Conservation (phyloP, 2,797 vertebrate species). For the Cirrhinus mrigala region DNA sequence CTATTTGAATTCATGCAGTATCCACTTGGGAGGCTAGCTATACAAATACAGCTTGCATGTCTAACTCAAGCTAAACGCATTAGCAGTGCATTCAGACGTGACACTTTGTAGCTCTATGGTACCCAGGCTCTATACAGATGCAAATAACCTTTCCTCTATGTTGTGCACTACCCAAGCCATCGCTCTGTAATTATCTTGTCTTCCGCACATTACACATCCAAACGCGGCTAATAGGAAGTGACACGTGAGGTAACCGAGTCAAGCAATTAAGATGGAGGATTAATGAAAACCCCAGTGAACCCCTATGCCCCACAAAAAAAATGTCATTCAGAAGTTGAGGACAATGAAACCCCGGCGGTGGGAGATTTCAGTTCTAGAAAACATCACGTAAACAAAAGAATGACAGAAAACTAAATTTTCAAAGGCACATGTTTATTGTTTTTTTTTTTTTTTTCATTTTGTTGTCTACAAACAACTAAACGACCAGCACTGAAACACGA, state of each 20-base stretch:
- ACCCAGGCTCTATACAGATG: constrained; percentile 60
- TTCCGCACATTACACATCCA: constrained; percentile 66
- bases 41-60: constrained; percentile 10
- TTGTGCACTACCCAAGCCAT: constrained; percentile 57
- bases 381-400: constrained; percentile 1
- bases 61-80: constrained; percentile 35
- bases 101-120: constrained; percentile 30
- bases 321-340: constrained; percentile 58
- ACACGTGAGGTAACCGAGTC: constrained; percentile 70
- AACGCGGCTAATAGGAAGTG: constrained; percentile 63
- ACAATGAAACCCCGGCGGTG: constrained; percentile 10
- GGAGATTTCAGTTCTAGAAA: background rate
- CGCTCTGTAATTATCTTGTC: constrained; percentile 77
- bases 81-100: constrained; percentile 41
- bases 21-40: constrained; percentile 47
- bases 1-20: constrained; percentile 36
- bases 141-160: constrained; percentile 58
- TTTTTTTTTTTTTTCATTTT: background rate
- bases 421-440: background rate
- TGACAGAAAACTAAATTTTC: background rate
- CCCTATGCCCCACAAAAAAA: constrained; percentile 60
- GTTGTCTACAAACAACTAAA: background rate
- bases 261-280: constrained; percentile 71
- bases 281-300: constrained; percentile 68
- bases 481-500: background rate